Evolutionary conservation across 2,797 vertebrate genomes (phyloP).

Genomic region (Pantherophis vulpinus): DNA sequence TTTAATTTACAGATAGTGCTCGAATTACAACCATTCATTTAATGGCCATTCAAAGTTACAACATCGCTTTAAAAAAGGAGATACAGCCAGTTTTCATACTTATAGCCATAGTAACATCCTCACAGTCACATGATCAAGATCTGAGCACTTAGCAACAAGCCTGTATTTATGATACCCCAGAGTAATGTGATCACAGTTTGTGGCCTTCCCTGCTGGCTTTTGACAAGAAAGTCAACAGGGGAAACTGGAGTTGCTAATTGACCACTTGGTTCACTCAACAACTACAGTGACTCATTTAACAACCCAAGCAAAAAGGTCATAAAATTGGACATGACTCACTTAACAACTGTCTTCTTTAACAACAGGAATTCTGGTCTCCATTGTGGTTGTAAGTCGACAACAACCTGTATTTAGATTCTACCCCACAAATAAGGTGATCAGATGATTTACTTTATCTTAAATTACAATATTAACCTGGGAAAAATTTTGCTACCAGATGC

Average conservation of each 20-base stretch:
- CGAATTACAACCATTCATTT: not conserved
- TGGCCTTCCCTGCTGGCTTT: not conserved
- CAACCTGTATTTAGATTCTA: not conserved
- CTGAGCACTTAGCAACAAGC: not conserved
- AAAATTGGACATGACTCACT: not conserved
- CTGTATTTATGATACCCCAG: not conserved
- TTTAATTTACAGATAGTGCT: not conserved
- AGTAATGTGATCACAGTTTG: not conserved
- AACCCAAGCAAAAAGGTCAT: not conserved
- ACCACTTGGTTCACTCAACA: not conserved
- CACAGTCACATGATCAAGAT: not conserved
- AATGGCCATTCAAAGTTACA: not conserved
- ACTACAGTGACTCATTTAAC: not conserved
- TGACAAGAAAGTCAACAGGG: not conserved
- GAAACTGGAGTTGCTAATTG: not conserved
- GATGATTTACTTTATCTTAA: not conserved
- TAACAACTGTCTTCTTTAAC: not conserved
- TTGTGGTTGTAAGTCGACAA: not conserved
- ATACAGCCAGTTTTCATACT: not conserved
- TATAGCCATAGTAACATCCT: not conserved
- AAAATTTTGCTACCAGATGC: not conserved
- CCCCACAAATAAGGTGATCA: not conserved
- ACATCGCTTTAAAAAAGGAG: not conserved
- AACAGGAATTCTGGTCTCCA: not conserved
- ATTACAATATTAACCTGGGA: not conserved